Evolutionary conservation across 1,140 invertebrate genomes (phyloP), one percentile per base, ranked within the genome.

Genomic region (Palaemon carinicauda): DNA sequence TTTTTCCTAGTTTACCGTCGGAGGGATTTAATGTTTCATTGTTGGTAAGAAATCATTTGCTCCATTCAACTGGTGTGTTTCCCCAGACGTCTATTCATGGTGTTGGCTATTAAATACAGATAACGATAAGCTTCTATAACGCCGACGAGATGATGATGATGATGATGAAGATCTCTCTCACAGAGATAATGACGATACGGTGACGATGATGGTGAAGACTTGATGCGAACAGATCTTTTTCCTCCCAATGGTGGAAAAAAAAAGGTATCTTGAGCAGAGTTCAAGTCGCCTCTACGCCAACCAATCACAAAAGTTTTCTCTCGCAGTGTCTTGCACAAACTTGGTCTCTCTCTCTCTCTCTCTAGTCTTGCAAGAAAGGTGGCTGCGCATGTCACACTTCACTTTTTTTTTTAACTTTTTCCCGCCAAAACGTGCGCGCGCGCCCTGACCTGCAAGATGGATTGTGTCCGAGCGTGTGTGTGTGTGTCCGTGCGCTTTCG

Each of bases 281-380:
- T 86, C 78, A 86, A 86, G 83, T 86, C 75, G 83, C 83, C 83
- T 86, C 75, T 80, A 65, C 83, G 53, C 50, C 78, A 86, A 78
- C 83, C 83, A 86, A 86, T 86, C 83, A 86, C 77, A 86, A 86
- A 86, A 86, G 83, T 86, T 86, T 86, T 86, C 83, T 86, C 73
- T 54, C 77, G 83, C 69, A 29, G 75, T 52, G 83, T 86, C 83
- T 86, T 86, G 83, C 65, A 86, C 83, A 86, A 86, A 86, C 83
- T 86, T 78, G 74, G 77, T 79, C 79, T 80, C 83, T 86, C 41
- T 41, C 41, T 80, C 41, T 80, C 56, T 86, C 77, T 74, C 83
- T 86, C 52, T 27, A 60, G 83, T 73, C 83, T 86, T 86, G 77
- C 41, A 80, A 53, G 83, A 71, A 33, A 80, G 60, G 24, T 33